These are phyloP conservation scores for Brachyptera putata DNA, from an alignment of 2,888 invertebrate genomes.

Conservation along the genomic window DNA sequence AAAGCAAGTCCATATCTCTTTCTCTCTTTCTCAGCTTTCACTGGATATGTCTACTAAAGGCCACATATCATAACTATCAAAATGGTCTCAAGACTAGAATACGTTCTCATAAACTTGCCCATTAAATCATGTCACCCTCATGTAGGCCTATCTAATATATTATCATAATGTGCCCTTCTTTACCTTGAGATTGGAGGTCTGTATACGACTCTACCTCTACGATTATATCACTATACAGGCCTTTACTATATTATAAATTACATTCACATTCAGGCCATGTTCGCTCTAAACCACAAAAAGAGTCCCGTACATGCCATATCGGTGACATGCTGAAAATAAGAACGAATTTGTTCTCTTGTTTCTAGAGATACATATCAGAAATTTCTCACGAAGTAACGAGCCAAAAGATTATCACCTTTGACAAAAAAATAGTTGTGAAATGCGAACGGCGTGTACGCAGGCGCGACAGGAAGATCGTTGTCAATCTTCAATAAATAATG, in stretches of 20 bases:
- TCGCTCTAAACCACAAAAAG: background rate
- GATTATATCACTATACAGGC: background rate
- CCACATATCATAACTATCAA: conserved; percentile 15
- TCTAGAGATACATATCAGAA: too few species aligned
- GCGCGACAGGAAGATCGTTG: conserved; percentile 1
- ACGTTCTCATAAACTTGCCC: conserved; percentile 9
- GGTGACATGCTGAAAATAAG: background rate
- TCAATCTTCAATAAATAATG: conserved; percentile 6
- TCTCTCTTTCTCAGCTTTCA: background rate
- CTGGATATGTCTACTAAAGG: background rate
- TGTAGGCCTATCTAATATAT: background rate
- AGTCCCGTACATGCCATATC: background rate
- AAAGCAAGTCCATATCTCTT: background rate
- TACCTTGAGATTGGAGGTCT: background rate
- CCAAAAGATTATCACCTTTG: background rate
- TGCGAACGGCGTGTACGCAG: background rate
- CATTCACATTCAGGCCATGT: too few species aligned
- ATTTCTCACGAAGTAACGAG: background rate
- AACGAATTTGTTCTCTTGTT: background rate
- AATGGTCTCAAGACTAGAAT: background rate
- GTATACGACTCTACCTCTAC: background rate
- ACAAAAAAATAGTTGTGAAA: too few species aligned
- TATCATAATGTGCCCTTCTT: background rate
- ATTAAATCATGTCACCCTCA: conserved; percentile 16
- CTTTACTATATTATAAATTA: too few species aligned